Base-by-base conservation (phyloP, 2,797 vertebrate genomes). In the Mico argentatus region DNA sequence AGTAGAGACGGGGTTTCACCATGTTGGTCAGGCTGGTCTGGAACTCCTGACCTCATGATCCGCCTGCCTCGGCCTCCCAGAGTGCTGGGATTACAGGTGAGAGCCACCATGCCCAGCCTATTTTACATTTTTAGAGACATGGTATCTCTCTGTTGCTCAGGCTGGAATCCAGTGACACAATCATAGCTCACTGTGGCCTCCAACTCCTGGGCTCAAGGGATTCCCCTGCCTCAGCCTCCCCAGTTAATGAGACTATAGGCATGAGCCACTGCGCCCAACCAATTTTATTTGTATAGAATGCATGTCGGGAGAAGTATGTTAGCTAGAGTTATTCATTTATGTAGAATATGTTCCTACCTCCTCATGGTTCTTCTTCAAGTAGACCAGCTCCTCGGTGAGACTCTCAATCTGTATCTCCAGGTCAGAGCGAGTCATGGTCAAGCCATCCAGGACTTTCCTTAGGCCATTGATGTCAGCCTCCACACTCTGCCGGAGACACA, bases 321-420 rank as follows among this genome's bases (percentile, higher is more conserved):
- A 27, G 20, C 11, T 33, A 48, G 70, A 44, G 19, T 7, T 5
- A 26, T 41, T 77, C 19, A 44, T 59, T 26, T 8, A 9, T 0
- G 5, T 1, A 30, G 52, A 73, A 1, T 0, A 1, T 24, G 26
- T 30, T 20, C 87, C 46, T 39, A 98, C 98, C 97, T 98, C 98
- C 80, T 98, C 96, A 0, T 98, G 98, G 92, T 97, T 98, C 96
- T 97, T 98, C 94, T 70, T 98, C 91, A 98, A 86, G 70, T 96
- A 97, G 84, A 85, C 86, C 80, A 98, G 93, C 70, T 98, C 97
- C 87, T 98, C 96, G 0, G 61, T 96, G 70, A 98, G 93, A 92
- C 95, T 64, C 92, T 98, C 98, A 0, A 91, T 83, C 84, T 98
- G 98, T 93, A 93, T 73, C 91, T 98, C 98, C 73, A 98, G 72